Base-by-base conservation (phyloP, 2,888 invertebrate genomes). In the Trypoxylon attenuatum region DNA sequence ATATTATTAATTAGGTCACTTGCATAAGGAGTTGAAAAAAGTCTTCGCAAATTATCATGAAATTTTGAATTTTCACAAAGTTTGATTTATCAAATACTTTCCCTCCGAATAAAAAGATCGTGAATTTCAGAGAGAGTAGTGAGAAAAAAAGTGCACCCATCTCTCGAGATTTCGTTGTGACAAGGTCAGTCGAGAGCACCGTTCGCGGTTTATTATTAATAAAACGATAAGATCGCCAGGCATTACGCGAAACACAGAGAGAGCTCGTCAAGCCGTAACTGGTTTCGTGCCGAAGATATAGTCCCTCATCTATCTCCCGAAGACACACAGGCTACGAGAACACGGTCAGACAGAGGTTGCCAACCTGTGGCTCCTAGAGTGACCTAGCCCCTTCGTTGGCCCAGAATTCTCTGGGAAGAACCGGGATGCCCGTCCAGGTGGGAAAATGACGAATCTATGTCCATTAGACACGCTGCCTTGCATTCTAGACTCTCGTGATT, bases 161-260 rank as follows among this genome's bases (percentile, higher is more conserved):
- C n/a, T n/a, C n/a, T n/a, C n/a, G n/a, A n/a, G n/a, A n/a, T n/a
- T n/a, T n/a, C n/a, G n/a, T n/a, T n/a, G n/a, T n/a, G n/a, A n/a
- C n/a, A n/a, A n/a, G n/a, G n/a, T n/a, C n/a, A n/a, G n/a, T n/a
- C n/a, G n/a, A n/a, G n/a, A n/a, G n/a, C n/a, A n/a, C 54, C 70
- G 64, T 73, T 76, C 69, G 73, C 67, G 69, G 60, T 64, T 79
- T 78, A 78, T 81, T 80, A 79, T 81, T 81, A 79, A 81, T 80
- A 69, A 69, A 69, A 72, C 73, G 76, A 80, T 81, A 81, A 78
- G 71, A 79, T 80, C 77, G 71, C 54, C 64, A 61, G 67, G 63
- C 78, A 74, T 79, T 77, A 79, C 69, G 75, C 63, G 79, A 80
- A 79, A 80, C 73, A 76, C 69, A 71, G 70, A 69, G n/a, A n/a